Conservation (phyloP, 2,113 vertebrate genomes). For the Cephalopterus ornatus region DNA sequence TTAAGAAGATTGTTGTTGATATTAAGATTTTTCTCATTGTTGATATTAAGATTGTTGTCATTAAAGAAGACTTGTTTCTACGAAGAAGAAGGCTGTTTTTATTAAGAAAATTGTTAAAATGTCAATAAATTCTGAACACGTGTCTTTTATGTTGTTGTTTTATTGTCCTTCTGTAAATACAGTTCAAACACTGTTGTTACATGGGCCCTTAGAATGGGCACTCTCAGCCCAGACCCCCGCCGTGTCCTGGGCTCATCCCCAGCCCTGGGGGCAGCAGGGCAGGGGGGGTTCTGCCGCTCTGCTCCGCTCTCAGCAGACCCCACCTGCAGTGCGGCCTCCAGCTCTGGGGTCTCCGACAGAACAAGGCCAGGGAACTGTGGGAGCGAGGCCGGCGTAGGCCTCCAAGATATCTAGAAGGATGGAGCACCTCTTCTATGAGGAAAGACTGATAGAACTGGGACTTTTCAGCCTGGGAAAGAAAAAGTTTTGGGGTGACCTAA, state of each 20-base stretch:
- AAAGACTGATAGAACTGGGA: neutral
- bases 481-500: accelerated
- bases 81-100: no score
- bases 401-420: no score
- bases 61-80: no score
- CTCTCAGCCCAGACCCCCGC: no score
- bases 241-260: neutral
- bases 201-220: no score
- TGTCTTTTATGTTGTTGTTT: neutral
- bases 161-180: neutral
- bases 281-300: neutral
- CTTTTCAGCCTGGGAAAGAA: neutral
- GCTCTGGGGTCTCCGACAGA: neutral
- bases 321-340: neutral
- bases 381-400: accelerated
- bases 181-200: no score
- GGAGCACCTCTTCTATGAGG: neutral
- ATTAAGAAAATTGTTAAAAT: no score
- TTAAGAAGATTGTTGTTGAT: no score
- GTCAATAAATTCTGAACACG: neutral
- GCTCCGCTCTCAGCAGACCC: neutral
- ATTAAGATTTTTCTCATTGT: no score
- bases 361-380: accelerated
- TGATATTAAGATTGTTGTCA: no score
- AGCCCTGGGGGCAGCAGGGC: neutral